Percentiles rank a stretch among this genome's conserved stretches.
These are phyloP conservation scores for Tiaroga cobitis DNA, from an alignment of 2,797 vertebrate genomes.

Conservation along the genomic window DNA sequence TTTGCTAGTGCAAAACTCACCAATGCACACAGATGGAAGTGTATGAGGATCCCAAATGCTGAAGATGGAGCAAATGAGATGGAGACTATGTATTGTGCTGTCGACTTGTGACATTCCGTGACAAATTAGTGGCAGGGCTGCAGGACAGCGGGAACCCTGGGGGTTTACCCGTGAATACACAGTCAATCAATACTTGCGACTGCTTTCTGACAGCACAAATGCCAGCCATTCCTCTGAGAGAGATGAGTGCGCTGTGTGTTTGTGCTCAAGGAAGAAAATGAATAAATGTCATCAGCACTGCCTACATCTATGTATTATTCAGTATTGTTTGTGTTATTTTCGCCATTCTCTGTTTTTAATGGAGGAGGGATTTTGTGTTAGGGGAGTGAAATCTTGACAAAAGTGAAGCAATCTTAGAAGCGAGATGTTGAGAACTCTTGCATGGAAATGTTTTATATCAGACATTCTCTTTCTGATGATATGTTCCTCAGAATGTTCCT, in stretches of 20 bases:
- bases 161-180: slow-evolving; percentile 47
- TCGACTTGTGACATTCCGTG: slow-evolving; percentile 50
- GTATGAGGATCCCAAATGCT: slow-evolving; percentile 4
- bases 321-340: slow-evolving; percentile 43
- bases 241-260: slow-evolving; percentile 34
- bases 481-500: background rate
- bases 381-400: background rate
- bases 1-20: background rate
- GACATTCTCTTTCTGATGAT: background rate
- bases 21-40: background rate
- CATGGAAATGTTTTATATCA: background rate
- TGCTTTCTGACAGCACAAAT: slow-evolving; percentile 53
- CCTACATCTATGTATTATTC: slow-evolving; percentile 51
- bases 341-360: slow-evolving; percentile 2
- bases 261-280: slow-evolving; percentile 45
- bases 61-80: slow-evolving; percentile 27
- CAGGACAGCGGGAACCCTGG: slow-evolving; percentile 44
- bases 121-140: slow-evolving; percentile 53
- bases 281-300: slow-evolving; percentile 50
- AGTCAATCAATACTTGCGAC: slow-evolving; percentile 52
- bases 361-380: slow-evolving; percentile 18
- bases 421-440: slow-evolving; percentile 3
- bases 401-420: slow-evolving; percentile 19
- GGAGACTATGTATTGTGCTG: slow-evolving; percentile 42
- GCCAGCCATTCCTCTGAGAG: slow-evolving; percentile 50